Base-by-base conservation (phyloP, 2,888 invertebrate genomes). In the Cheilosia variabilis region DNA sequence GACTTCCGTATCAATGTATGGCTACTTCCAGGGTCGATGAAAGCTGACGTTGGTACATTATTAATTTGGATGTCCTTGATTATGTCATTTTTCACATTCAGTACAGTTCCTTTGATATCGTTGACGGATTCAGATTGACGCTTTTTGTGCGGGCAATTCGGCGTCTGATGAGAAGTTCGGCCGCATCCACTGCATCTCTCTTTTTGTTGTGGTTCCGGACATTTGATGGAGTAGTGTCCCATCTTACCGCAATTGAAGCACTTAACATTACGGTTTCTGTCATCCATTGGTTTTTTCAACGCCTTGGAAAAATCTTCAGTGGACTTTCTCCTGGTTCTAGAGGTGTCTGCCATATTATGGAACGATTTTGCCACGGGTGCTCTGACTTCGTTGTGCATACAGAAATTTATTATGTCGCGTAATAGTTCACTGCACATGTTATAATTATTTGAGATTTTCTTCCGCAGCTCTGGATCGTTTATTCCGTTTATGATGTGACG, bases 401-500 rank as follows among this genome's bases (percentile, higher is more conserved):
- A 71, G 41, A 63, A 87, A 55, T 52, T 50, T 52, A 37, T 53
- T 50, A 86, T 86, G 45, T 87, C 78, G 3, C 66, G 71, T 2
- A 82, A 41, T 10, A 87, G 50, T 17, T 76, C 66, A 24, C 52
- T 69, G 37, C 78, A 76, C 4, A 10, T 3, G 1, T 4, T 17
- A 19, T 87, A 87, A 10, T 78, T 53, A 45, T 86, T 86, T 1
- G 80, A 87, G n/a, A 86, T 75, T 75, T 75, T 77, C 15, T 62
- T 77, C 41, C 66, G 57, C 22, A 87, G 47, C 13, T 86, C 82
- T 6, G 34, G 17, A 9, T 87, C 76, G 27, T 83, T 86, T 10
- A 87, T 79, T 1, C 86, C 79, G 52, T 87, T 87, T 17, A 87
- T 52, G 10, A 88, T 86, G 41, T 87, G 83, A 6, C 77, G 76